These are phyloP conservation scores for Macrophya annulata DNA, from an alignment of 2,888 invertebrate species.

Conservation along the genomic window DNA sequence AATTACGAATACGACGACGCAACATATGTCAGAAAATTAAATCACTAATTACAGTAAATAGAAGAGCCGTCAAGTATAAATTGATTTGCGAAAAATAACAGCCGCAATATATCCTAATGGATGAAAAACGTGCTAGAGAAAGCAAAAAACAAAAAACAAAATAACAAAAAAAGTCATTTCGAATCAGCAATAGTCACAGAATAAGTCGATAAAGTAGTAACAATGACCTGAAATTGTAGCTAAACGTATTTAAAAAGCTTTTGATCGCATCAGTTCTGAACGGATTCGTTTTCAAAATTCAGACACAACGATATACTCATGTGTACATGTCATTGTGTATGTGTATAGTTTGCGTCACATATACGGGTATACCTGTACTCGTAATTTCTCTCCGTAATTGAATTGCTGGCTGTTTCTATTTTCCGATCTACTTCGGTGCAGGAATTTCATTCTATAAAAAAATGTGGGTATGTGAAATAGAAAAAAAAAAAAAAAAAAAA, in stretches of 20 bases:
- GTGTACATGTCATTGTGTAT: background rate
- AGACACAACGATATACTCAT: background rate
- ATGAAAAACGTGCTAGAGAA: background rate
- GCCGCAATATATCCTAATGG: background rate
- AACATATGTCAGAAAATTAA: background rate
- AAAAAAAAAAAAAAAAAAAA: background rate
- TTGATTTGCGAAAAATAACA: background rate
- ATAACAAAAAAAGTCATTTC: slow-evolving; percentile 2
- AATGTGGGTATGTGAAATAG: background rate
- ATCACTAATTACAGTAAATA: slow-evolving; percentile 6
- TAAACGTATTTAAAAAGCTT: background rate
- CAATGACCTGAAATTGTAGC: slow-evolving; percentile 25
- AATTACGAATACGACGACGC: background rate
- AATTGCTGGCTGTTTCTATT: slow-evolving; percentile 40
- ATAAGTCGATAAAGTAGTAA: background rate
- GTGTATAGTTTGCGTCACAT: background rate
- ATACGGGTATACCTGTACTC: background rate
- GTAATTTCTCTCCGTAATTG: slow-evolving; percentile 41
- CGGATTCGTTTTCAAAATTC: slow-evolving; percentile 23
- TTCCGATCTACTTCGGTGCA: slow-evolving; percentile 4
- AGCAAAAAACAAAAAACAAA: too few relatives aligned
- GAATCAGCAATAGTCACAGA: background rate
- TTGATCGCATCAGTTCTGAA: slow-evolving; percentile 35
- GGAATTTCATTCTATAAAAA: background rate
- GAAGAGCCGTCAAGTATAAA: background rate